Conservation (phyloP, 2,797 vertebrate species). For the Pristis pectinata region DNA sequence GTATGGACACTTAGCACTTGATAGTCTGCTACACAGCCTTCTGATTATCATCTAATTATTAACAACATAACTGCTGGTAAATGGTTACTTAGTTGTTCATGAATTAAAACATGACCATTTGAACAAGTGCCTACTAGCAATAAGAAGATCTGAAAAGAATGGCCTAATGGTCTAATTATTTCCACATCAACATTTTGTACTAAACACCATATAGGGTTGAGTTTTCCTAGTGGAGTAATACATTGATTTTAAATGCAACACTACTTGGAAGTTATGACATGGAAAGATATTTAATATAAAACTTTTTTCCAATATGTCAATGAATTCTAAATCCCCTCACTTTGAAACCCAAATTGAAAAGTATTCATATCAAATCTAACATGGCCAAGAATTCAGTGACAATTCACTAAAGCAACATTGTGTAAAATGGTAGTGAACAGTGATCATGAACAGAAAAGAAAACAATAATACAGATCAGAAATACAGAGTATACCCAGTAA, state of each 20-base stretch:
- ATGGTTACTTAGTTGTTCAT: slow-evolving; percentile 13
- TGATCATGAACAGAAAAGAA: background rate
- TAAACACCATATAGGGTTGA: background rate
- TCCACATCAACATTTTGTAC: background rate
- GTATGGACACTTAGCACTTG: background rate
- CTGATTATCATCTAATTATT: background rate
- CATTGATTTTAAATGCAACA: background rate
- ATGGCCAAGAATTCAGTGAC: background rate
- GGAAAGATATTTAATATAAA: background rate
- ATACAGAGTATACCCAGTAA: background rate
- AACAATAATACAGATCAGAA: background rate
- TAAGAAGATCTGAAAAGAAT: background rate
- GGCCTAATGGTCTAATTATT: background rate
- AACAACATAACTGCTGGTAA: background rate
- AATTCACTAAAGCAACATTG: background rate
- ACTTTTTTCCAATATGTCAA: background rate
- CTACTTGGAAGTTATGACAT: background rate
- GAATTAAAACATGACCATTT: background rate
- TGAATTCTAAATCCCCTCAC: background rate
- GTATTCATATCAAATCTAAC: background rate
- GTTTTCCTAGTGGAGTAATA: background rate
- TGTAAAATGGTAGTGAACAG: background rate
- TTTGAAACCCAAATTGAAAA: background rate
- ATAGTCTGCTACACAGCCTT: background rate
- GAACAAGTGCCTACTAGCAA: background rate